Conservation (phyloP, 92 coral and sea anemone species). For the Meandrina meandrites region DNA sequence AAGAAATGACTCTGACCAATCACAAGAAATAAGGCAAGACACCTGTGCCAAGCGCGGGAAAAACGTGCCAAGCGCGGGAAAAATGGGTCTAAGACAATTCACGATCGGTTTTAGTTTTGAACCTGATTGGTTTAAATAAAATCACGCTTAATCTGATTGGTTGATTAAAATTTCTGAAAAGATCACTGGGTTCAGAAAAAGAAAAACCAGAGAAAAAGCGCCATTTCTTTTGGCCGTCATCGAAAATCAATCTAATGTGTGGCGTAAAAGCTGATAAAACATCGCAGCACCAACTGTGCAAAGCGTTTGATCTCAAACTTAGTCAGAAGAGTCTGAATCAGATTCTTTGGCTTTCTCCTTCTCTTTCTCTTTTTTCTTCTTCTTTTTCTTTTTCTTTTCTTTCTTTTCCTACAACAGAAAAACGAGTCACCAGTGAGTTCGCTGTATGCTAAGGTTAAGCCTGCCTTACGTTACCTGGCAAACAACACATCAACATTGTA, state of each 20-base stretch:
- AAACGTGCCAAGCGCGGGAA: not conserved
- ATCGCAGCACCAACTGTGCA: too few species aligned
- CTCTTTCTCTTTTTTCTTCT: constrained; percentile 70
- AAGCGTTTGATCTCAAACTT: not conserved
- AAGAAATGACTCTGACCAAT: not conserved
- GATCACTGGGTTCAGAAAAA: not conserved
- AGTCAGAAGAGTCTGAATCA: constrained; percentile 51
- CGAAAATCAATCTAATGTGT: not conserved
- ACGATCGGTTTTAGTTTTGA: not conserved
- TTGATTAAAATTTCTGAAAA: not conserved
- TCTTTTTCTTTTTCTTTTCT: constrained; percentile 63
- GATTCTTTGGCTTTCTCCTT: constrained; percentile 49
- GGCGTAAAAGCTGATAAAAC: not conserved
- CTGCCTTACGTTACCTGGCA: too few species aligned
- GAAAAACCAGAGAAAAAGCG: not conserved
- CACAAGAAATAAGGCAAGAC: not conserved
- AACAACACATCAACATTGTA: too few species aligned
- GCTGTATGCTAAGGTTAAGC: too few species aligned
- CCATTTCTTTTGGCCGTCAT: not conserved
- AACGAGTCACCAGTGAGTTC: not conserved
- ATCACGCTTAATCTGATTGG: not conserved
- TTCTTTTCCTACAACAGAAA: constrained; percentile 52
- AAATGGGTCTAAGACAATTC: not conserved
- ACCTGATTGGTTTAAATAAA: not conserved
- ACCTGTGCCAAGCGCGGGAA: not conserved